These are phyloP conservation scores for Bicyclus anynana DNA, from an alignment of 1,140 invertebrate genomes.

Conservation along the genomic window DNA sequence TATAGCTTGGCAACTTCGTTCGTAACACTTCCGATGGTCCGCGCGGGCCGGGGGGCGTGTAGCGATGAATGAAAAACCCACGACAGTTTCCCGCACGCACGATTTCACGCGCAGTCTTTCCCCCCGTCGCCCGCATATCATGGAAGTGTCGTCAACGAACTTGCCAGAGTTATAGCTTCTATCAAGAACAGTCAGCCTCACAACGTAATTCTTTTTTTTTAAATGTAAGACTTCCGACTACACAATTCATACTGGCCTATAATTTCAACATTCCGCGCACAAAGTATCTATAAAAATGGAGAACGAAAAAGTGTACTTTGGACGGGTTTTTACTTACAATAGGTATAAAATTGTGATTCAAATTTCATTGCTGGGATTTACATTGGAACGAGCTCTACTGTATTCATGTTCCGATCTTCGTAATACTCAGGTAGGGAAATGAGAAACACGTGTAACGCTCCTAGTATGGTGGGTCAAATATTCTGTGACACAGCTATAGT, in stretches of 20 bases:
- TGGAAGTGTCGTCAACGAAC: too few relatives aligned
- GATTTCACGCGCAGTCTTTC: too few relatives aligned
- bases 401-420: conserved; percentile 21
- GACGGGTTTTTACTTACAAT: conserved; percentile 42
- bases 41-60: too few relatives aligned
- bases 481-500: not conserved
- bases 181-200: too few relatives aligned
- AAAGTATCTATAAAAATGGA: not conserved
- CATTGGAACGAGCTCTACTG: conserved; percentile 8
- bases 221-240: not conserved
- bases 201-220: too few relatives aligned
- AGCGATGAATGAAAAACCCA: too few relatives aligned
- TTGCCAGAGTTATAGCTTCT: too few relatives aligned
- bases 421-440: not conserved
- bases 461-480: not conserved
- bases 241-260: conserved; percentile 26
- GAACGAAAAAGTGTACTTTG: conserved; percentile 32
- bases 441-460: not conserved
- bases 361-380: conserved; percentile 29
- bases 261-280: conserved; percentile 13
- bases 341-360: conserved; percentile 39
- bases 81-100: too few relatives aligned
- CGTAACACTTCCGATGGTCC: too few relatives aligned
- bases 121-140: too few relatives aligned
- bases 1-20: too few relatives aligned